Conservation (phyloP, 35 echinoderm and acorn worm species). For the Apostichopus japonicus region DNA sequence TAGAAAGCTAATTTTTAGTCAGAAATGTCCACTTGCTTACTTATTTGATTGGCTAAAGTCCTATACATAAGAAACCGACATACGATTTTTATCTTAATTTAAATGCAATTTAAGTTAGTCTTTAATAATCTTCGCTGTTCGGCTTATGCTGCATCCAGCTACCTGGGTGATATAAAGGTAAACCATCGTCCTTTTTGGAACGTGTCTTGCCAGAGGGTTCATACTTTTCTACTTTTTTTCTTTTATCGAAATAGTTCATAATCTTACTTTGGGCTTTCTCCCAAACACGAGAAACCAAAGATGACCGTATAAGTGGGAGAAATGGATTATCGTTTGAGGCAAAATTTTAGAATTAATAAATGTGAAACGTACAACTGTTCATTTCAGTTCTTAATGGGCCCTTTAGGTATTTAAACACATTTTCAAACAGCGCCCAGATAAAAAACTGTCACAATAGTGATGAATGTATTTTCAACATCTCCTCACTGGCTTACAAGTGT, state of each 20-base stretch:
- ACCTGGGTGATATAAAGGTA: constrained; percentile 18
- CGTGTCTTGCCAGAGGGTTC: constrained; percentile 40
- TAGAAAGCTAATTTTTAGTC: constrained; percentile 41
- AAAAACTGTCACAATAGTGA: not conserved
- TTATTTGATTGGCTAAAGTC: constrained; percentile 6
- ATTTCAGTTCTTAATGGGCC: constrained; percentile 2
- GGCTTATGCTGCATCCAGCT: not conserved
- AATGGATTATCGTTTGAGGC: constrained; percentile 49
- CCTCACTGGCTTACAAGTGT: not conserved
- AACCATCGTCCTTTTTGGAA: constrained; percentile 9
- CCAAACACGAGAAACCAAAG: constrained; percentile 29
- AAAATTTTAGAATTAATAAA: constrained; percentile 43
- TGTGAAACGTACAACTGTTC: constrained; percentile 14
- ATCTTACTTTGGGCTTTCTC: constrained; percentile 10
- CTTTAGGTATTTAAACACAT: constrained; percentile 17
- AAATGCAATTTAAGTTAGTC: constrained; percentile 37
- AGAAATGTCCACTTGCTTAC: constrained; percentile 31
- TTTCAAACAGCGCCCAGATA: not conserved
- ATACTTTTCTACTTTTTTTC: constrained; percentile 20
- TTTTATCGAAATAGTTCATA: constrained; percentile 32
- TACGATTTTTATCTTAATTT: constrained; percentile 32
- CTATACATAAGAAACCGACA: not conserved
- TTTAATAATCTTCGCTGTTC: constrained; percentile 13
- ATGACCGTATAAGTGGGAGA: constrained; percentile 45
- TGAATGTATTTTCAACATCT: not conserved